Base-by-base conservation (phyloP, 1,140 invertebrate genomes). In the Lasioglossum baleicum region DNA sequence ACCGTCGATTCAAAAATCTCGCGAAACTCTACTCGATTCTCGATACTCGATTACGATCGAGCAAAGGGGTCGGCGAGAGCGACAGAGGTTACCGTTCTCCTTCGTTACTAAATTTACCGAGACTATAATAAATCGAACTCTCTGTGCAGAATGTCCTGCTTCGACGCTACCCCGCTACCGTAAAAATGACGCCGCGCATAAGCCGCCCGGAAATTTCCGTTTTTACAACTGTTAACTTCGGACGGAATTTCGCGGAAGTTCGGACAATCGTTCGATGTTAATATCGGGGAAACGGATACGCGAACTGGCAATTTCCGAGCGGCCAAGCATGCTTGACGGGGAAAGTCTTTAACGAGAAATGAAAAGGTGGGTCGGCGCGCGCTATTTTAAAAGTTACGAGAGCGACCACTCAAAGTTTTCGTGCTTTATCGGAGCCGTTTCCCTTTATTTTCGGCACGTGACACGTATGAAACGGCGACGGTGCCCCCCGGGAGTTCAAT, bases 301-400 rank as follows among this genome's bases (percentile, higher is more conserved):
- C 3, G 26, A 58, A 69, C 77, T 71, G 73, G 44, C 20, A 7
- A 11, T 13, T 44, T 53, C 35, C 26, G 65, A 65, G 31, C 64
- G 68, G 44, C 35, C 61, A 56, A 75, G 69, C 42, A n/a, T 67
- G n/a, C 65, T 58, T 48, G 73, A 53, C 6, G 58, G 2, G 5
- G 31, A 31, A 48, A 17, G 7, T 42, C 60, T 26, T 22, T 35
- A 31, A 56, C 72, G n/a, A 75, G 65, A n/a, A 58, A 51, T 48
- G 68, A 61, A 74, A 73, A 69, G 17, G 56, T 7, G 20, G 56
- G 17, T 20, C 0, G 20, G 17, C 6, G 11, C 15, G 40, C 10
- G 31, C 4, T 26, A 13, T 51, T 67, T 48, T 26, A n/a, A 48
- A 67, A 67, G n/a, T 67, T 67, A 67, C 42, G 65, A 44, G 65